Percentiles rank a stretch among this genome's conserved stretches.
These are phyloP conservation scores for Bungarus multicinctus DNA, from an alignment of 2,113 vertebrate species.

Conservation along the genomic window DNA sequence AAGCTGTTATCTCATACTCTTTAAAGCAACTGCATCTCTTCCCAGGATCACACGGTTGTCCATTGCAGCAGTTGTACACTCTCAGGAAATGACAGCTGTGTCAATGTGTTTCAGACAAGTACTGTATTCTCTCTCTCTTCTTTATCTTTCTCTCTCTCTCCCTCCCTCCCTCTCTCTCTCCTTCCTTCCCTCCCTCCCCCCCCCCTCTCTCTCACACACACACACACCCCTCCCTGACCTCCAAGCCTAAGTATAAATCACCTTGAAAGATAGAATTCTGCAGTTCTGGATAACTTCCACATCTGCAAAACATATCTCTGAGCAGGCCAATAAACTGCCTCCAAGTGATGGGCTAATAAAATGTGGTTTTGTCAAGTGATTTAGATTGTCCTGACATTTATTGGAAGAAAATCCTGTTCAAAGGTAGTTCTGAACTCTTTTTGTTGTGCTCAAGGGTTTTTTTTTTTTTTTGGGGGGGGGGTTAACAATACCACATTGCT, in stretches of 20 bases:
- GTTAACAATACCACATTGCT: background rate
- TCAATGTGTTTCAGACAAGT: background rate
- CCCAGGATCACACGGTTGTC: background rate
- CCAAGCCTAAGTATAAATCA: background rate
- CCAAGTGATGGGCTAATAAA: background rate
- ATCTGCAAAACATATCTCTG: background rate
- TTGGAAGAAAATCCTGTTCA: background rate
- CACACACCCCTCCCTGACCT: accelerated
- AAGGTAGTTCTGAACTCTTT: background rate
- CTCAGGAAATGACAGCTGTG: background rate
- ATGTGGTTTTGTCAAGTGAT: background rate
- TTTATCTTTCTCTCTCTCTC: background rate
- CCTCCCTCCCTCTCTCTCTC: no score
- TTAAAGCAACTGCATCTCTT: background rate
- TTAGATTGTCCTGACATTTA: slow-evolving; percentile 10
- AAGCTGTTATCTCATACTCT: background rate
- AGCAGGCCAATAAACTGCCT: background rate
- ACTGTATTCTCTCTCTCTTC: background rate
- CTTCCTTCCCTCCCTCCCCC: no score
- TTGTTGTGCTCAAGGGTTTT: background rate
- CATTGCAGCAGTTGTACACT: background rate
- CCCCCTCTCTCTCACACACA: no score
- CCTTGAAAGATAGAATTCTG: background rate
- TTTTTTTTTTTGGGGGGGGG: no score
- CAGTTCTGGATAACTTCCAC: background rate